Conservation (phyloP, 1,140 invertebrate species). For the Trichonephila inaurata region DNA sequence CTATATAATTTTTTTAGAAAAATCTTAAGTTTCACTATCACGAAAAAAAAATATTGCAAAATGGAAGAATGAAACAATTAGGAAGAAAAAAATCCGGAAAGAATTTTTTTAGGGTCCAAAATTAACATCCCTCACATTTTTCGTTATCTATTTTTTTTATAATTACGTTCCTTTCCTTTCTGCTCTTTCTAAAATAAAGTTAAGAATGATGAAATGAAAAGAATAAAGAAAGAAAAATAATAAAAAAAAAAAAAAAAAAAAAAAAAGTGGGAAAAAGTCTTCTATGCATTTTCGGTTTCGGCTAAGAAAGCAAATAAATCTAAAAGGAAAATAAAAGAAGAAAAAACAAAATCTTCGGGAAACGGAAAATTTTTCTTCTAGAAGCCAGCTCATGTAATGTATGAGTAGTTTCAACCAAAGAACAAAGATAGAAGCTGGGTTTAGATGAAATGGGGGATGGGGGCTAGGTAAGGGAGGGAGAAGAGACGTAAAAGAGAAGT, state of each 20-base stretch:
- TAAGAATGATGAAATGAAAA: neutral
- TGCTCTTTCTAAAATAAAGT: neutral
- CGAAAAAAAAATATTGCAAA: no score
- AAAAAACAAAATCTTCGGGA: neutral
- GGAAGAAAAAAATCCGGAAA: neutral
- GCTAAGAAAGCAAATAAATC: conserved; percentile 31
- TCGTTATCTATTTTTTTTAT: neutral
- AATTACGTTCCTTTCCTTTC: neutral
- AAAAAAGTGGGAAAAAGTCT: neutral
- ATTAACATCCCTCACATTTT: neutral
- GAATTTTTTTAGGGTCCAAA: neutral
- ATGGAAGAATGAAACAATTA: no score
- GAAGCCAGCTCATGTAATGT: neutral
- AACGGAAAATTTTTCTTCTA: neutral
- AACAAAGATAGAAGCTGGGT: conserved; percentile 6
- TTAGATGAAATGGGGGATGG: neutral
- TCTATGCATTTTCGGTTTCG: conserved; percentile 2
- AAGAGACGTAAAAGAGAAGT: conserved; percentile 25
- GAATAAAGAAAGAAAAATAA: neutral
- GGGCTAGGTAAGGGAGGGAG: no score
- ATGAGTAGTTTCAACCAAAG: conserved; percentile 6
- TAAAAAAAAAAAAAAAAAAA: neutral
- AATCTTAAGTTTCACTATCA: no score
- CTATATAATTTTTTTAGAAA: no score
- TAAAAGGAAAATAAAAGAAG: neutral